These are phyloP conservation scores for Aplodontia rufa DNA, from an alignment of 2,113 vertebrate species.

Conservation along the genomic window DNA sequence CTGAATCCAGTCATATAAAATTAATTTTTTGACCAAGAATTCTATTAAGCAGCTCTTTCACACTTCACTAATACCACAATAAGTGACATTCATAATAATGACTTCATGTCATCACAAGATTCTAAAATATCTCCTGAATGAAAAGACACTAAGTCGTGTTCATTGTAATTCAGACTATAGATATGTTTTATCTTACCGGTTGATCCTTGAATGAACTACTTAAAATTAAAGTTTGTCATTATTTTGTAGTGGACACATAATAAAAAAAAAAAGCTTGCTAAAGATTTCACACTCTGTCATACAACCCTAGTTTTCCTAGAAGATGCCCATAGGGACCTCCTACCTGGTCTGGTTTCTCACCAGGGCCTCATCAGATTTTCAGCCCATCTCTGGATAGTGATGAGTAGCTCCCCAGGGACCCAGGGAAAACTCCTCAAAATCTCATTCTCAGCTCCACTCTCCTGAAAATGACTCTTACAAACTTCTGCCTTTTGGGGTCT, in stretches of 20 bases:
- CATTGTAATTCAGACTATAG: conserved; percentile 1
- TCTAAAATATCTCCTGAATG: conserved; percentile 23
- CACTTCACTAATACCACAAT: conserved; percentile 11
- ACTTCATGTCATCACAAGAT: not conserved
- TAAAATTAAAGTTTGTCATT: not conserved
- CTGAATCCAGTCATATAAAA: not conserved
- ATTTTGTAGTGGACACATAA: not conserved
- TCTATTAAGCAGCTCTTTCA: conserved; percentile 17
- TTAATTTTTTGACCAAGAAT: conserved; percentile 50
- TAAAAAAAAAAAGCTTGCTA: not conserved
- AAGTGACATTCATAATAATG: conserved; percentile 23
- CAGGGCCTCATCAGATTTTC: not conserved
- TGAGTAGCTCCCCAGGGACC: too few species aligned
- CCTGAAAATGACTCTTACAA: not conserved
- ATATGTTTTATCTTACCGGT: not conserved
- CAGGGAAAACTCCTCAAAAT: not conserved
- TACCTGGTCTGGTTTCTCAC: not conserved
- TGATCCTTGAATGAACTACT: not conserved
- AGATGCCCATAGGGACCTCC: not conserved
- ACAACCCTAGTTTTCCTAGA: not conserved
- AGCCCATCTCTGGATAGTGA: not conserved
- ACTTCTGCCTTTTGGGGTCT: not conserved
- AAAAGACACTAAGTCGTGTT: not conserved
- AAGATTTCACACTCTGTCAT: not conserved
- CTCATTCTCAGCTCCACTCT: not conserved